Conservation (phyloP, 2,113 vertebrate genomes). For the Erpornis zantholeuca region DNA sequence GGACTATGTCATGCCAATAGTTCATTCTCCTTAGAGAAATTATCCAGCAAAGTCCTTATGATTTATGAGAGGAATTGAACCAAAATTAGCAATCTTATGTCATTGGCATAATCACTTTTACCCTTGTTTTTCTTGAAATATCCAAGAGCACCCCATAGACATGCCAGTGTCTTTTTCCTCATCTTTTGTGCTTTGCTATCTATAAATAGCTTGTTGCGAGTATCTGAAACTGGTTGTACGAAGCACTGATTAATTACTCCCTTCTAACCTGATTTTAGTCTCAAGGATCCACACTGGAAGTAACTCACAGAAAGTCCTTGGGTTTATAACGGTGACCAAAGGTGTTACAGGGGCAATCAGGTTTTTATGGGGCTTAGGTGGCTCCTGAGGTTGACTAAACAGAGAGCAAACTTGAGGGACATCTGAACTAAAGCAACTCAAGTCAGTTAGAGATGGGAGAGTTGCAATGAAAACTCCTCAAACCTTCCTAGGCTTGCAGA, state of each 20-base stretch:
- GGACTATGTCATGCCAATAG: conserved; percentile 6
- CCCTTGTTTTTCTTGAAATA: background rate
- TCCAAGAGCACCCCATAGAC: background rate
- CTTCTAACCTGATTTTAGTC: background rate
- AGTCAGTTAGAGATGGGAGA: background rate
- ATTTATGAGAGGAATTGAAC: conserved; percentile 17
- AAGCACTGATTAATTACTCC: background rate
- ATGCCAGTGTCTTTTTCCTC: background rate
- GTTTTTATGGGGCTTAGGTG: background rate
- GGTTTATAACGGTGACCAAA: background rate
- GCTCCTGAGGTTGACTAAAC: background rate
- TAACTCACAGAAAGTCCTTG: background rate
- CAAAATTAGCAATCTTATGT: background rate
- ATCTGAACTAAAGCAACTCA: background rate
- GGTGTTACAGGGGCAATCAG: background rate
- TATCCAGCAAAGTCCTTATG: conserved; percentile 2
- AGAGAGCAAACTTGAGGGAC: background rate
- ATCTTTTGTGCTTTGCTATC: background rate
- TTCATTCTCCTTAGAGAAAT: conserved; percentile 32
- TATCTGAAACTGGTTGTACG: background rate
- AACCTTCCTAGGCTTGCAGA: background rate
- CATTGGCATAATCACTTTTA: background rate
- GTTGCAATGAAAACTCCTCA: rapidly evolving
- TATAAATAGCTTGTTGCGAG: background rate
- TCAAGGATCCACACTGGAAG: background rate